Conservation (phyloP, 2,888 invertebrate species). For the Aphidoletes aphidimyza region DNA sequence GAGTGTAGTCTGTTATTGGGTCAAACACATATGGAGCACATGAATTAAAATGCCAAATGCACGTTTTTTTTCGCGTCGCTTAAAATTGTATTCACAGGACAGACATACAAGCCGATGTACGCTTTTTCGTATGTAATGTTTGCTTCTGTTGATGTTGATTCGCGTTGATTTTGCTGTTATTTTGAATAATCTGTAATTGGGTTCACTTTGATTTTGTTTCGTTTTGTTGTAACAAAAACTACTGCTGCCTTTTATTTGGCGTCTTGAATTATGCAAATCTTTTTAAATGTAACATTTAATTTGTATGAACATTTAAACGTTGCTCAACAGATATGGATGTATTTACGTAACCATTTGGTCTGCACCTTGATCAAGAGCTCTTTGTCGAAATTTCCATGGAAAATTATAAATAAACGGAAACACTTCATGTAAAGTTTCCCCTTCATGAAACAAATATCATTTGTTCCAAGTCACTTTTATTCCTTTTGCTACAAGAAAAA, state of each 20-base stretch:
- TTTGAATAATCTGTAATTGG: conserved; percentile 42
- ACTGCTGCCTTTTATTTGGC: conserved; percentile 3
- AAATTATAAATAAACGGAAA: background rate
- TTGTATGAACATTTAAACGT: background rate
- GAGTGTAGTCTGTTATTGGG: background rate
- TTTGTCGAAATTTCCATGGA: conserved; percentile 6
- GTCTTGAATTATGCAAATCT: conserved; percentile 19
- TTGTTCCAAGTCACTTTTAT: background rate
- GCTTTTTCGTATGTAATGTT: no score
- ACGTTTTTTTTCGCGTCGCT: background rate
- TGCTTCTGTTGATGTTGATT: no score
- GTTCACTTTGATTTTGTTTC: background rate
- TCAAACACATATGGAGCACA: conserved; percentile 49
- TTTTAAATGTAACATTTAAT: conserved; percentile 20
- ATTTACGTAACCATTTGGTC: background rate
- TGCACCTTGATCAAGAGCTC: background rate
- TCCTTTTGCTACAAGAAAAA: background rate
- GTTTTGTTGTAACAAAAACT: background rate
- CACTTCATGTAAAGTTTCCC: no score
- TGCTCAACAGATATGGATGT: background rate
- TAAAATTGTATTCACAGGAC: background rate
- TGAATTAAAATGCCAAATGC: conserved; percentile 35
- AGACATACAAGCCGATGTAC: background rate
- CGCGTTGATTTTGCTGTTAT: conserved; percentile 30
- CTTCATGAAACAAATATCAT: no score